Evolutionary conservation across 2,888 invertebrate species (phyloP).

Genomic region (Dioctria rufipes): DNA sequence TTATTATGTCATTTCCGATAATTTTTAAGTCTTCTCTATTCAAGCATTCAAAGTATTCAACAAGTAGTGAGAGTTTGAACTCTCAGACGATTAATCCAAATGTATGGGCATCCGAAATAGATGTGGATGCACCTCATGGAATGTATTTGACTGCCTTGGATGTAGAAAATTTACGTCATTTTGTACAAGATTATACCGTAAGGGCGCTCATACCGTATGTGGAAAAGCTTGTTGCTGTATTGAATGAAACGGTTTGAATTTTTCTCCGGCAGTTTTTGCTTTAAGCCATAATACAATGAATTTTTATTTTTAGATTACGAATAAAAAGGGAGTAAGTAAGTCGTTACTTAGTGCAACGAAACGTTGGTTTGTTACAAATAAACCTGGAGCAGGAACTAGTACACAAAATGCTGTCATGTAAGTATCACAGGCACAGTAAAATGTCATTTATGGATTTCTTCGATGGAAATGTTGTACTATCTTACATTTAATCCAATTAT

Average conservation of each 20-base stretch:
- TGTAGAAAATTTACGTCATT: conserved; percentile 86
- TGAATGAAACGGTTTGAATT: conserved; percentile 81
- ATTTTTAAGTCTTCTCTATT: background rate
- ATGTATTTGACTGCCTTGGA: conserved; percentile 85
- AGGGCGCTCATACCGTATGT: conserved; percentile 92
- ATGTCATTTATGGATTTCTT: background rate
- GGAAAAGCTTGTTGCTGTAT: conserved; percentile 86
- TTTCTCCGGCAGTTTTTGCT: background rate
- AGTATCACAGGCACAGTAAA: conserved; percentile 65
- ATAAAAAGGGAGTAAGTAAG: conserved; percentile 93
- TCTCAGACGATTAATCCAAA: conserved; percentile 73
- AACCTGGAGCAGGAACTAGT: conserved; percentile 81
- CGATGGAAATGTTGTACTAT: no score
- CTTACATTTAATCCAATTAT: background rate
- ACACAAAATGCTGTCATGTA: conserved; percentile 88
- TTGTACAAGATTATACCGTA: conserved; percentile 89
- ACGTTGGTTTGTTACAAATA: conserved; percentile 94
- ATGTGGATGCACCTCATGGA: conserved; percentile 77
- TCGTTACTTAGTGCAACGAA: conserved; percentile 95
- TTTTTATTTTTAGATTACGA: conserved; percentile 75
- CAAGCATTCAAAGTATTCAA: conserved; percentile 70
- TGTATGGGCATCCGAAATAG: conserved; percentile 75
- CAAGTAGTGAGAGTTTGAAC: conserved; percentile 76
- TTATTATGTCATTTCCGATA: background rate
- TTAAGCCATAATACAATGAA: conserved; percentile 45